Evolutionary conservation across 2,888 invertebrate genomes (phyloP), one percentile per base, ranked within the genome.

Genomic region (Trachelus troglodyta): DNA sequence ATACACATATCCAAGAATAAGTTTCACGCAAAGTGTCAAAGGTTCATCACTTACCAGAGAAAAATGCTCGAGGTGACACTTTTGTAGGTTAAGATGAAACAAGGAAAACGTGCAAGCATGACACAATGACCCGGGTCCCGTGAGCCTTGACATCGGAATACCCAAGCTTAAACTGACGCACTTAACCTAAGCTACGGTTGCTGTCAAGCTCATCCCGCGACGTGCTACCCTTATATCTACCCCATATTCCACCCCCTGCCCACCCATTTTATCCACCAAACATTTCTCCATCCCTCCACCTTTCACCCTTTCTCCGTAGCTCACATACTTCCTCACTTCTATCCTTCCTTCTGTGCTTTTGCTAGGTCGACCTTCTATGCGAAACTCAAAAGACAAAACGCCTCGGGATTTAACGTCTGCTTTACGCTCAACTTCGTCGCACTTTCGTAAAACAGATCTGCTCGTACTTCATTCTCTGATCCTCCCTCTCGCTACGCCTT

Each of bases 111-210:
- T 68, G 79, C 37, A 69, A 34, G 77, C 81, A 79, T 83, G 83
- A 83, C 79, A 80, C 75, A 79, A 80, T 77, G 82, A 81, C 84
- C 82, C 84, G 83, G 83, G 85, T 83, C 80, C 82, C 30, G 30
- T 33, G 30, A 33, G 11, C 69, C 69, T 30, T 69, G 69, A 69
- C 69, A 31, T 31, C 30, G 12, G 30, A 86, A 86, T 85, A 88
- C 79, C 83, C 80, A 33, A 80, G 86, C 84, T 88, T 88, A 89
- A 88, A 86, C 87, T 84, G 83, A 84, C 86, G 85, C 83, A 86
- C 86, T 89, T 86, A 85, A 87, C 82, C 84, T 83, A 85, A 89
- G 85, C 86, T 83, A 84, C 81, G 82, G 79, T 80, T 37, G 77
- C 74, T 81, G 81, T 82, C 79, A 77, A n/a, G 74, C 77, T 80